Conservation (phyloP, 1,140 invertebrate genomes). For the Drosophila littoralis region DNA sequence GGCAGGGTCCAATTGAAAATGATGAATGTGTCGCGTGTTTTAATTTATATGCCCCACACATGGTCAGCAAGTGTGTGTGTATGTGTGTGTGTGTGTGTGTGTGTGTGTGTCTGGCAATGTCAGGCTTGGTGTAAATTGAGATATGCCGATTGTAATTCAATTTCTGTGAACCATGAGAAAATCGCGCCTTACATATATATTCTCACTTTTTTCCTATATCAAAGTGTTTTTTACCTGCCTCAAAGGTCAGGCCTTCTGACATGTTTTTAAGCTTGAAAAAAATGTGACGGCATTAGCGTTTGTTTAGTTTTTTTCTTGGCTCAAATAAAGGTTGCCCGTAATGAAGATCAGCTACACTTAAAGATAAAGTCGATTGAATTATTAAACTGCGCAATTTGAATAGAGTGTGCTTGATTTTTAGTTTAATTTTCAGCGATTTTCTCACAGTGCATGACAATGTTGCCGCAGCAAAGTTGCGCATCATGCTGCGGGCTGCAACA, state of each 20-base stretch:
- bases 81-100: slow-evolving; percentile 4
- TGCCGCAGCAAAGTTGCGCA: slow-evolving; percentile 50
- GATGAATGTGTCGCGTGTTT: slow-evolving; percentile 72
- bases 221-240: slow-evolving; percentile 28
- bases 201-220: neutral
- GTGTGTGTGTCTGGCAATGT: slow-evolving; percentile 54
- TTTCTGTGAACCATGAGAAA: slow-evolving; percentile 38
- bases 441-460: slow-evolving; percentile 29
- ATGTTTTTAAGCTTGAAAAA: slow-evolving; percentile 29
- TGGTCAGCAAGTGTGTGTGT: slow-evolving; percentile 13
- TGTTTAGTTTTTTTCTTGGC: slow-evolving; percentile 1
- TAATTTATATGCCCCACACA: slow-evolving; percentile 57
- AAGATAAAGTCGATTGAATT: neutral
- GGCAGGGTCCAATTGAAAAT: slow-evolving; percentile 62
- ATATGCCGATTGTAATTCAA: slow-evolving; percentile 49
- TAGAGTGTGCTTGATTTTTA: neutral
- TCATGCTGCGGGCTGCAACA: slow-evolving; percentile 68
- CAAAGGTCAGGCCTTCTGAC: slow-evolving; percentile 41
- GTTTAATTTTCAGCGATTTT: neutral
- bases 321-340: neutral
- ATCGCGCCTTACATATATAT: slow-evolving; percentile 12
- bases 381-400: neutral
- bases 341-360: slow-evolving; percentile 4
- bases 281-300: slow-evolving; percentile 38
- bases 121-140: slow-evolving; percentile 49